Evolutionary conservation across 2,888 invertebrate species (phyloP).

Genomic region (Andricus curvator): DNA sequence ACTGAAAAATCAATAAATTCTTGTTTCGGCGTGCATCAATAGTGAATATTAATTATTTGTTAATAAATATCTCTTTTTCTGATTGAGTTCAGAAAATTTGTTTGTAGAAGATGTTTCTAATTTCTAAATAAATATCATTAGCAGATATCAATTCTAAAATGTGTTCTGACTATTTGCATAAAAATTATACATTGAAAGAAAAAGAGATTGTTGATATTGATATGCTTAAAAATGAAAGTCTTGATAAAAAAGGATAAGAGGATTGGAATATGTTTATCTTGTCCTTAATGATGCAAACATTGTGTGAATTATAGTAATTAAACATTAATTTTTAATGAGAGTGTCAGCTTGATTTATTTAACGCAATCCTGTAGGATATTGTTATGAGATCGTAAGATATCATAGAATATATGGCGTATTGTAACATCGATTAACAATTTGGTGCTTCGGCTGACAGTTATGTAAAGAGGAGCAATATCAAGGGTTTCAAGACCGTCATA

Average conservation of each 20-base stretch:
- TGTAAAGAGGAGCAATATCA: no score
- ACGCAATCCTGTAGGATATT: neutral
- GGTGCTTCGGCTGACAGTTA: no score
- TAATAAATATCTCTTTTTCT: no score
- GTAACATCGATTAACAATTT: neutral
- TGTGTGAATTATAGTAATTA: neutral
- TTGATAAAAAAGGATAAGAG: neutral
- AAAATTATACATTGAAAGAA: neutral
- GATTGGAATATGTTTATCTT: neutral
- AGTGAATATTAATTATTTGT: no score
- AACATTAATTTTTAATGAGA: slow-evolving; percentile 12
- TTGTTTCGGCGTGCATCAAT: no score
- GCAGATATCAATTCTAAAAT: neutral
- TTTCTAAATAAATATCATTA: no score
- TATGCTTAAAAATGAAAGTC: neutral
- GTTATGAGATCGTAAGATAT: neutral
- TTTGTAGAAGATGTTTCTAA: no score
- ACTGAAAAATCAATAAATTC: no score
- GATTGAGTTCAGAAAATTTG: no score
- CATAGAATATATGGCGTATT: neutral
- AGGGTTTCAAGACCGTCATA: no score
- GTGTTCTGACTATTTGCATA: neutral
- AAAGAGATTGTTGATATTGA: neutral
- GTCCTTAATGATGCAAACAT: neutral
- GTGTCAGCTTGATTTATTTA: neutral